Conservation (phyloP, 2,113 vertebrate species). For the Phaethornis superciliosus region DNA sequence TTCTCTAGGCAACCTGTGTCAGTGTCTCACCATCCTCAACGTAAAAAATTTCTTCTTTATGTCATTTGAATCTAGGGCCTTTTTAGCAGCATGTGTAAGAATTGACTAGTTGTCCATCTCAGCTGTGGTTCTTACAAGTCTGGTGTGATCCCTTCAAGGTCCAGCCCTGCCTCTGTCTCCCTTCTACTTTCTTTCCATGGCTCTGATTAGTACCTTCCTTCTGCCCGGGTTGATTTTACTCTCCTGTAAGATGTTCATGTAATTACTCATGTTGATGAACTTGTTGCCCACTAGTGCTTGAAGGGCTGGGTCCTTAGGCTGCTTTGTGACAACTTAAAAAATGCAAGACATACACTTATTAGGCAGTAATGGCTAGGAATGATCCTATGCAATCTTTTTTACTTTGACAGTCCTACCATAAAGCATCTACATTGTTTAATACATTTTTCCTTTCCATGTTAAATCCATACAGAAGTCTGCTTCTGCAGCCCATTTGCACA, state of each 20-base stretch:
- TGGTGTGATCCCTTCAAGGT: too few species aligned
- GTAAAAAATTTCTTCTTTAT: background rate
- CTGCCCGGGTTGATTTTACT: background rate
- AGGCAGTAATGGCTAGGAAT: background rate
- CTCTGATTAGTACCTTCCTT: background rate
- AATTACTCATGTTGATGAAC: background rate
- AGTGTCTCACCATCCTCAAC: rapidly evolving
- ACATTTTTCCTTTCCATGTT: background rate
- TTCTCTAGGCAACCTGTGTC: background rate
- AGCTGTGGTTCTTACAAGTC: background rate
- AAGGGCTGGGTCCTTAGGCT: background rate
- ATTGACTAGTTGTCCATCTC: background rate
- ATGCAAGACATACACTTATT: background rate
- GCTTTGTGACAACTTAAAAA: background rate
- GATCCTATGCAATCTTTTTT: background rate
- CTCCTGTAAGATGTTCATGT: background rate
- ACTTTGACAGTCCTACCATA: background rate
- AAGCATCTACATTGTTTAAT: background rate
- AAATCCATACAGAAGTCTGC: background rate
- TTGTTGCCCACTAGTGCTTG: background rate
- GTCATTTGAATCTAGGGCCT: background rate
- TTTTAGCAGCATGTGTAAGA: background rate
- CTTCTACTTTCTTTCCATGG: background rate
- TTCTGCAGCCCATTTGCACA: conserved; percentile 43
- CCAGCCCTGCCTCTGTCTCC: background rate